Evolutionary conservation across 1,140 invertebrate genomes (phyloP), one percentile per base, ranked within the genome.

Genomic region (Nasonia longicornis): DNA sequence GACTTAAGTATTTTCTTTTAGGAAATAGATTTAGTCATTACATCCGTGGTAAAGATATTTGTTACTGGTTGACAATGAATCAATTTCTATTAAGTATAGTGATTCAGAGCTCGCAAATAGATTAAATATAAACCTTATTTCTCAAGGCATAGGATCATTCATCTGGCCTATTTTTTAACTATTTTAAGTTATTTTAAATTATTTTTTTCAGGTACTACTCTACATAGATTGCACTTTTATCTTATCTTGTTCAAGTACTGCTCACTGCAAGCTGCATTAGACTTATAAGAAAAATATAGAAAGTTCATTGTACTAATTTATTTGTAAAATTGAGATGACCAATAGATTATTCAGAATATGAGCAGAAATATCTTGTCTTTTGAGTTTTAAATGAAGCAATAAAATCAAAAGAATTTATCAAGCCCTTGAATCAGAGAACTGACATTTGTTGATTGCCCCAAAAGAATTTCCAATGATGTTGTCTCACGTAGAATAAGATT

Each of bases 261-360:
- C 22, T 2, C 14, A 22, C 45, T 52, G 45, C 11, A 52, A 78
- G 3, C 52, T 71, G 38, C 35, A 69, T 29, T 10, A 10, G 45
- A 35, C 20, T 71, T 42, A 58, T 31, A 22, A 78, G 29, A 70
- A 78, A 58, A 35, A 35, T 31, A 31, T 58, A 22, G 42, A 45
- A 35, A 71, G 77, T 78, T 78, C 67, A 71, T 79, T 72, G 69
- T 63, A 79, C 69, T 79, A 1, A 26, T 26, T 26, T 26, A 26
- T 26, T 26, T 26, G 26, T 26, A 26, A 26, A 26, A 26, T 26
- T 1, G 26, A 26, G 26, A 26, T 26, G 26, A 26, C 26, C 26
- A 26, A 26, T 2, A 26, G 1, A 2, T 26, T 26, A 26, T 26
- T 26, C 26, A 26, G 26, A 26, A 2, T 26, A 1, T 26, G 1